Evolutionary conservation across 2,113 vertebrate genomes (phyloP).

Genomic region (Anser brachyrhynchus): DNA sequence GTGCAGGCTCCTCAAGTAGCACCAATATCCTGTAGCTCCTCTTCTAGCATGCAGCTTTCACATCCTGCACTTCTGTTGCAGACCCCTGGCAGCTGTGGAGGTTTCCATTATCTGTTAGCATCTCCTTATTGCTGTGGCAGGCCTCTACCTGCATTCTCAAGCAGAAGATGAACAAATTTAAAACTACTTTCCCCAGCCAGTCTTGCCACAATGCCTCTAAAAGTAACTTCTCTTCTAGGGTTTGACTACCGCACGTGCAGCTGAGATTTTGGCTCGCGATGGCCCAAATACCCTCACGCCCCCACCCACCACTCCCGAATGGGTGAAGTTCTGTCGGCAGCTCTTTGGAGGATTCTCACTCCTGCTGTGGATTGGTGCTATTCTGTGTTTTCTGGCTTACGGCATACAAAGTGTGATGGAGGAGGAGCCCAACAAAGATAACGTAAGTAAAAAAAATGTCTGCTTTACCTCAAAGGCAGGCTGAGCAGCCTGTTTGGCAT

Average conservation of each 20-base stretch:
- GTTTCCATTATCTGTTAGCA: neutral
- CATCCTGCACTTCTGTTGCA: neutral
- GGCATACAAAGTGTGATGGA: slow-evolving; percentile 85
- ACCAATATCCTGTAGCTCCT: neutral
- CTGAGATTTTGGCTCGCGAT: slow-evolving; percentile 91
- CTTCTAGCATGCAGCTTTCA: neutral
- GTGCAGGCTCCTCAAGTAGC: neutral
- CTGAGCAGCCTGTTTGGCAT: neutral
- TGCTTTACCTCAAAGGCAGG: neutral
- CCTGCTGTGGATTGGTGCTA: slow-evolving; percentile 93
- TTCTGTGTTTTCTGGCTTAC: slow-evolving; percentile 93
- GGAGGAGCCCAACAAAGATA: slow-evolving; percentile 87
- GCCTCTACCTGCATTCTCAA: neutral
- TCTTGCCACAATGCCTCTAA: neutral
- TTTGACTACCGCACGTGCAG: slow-evolving; percentile 83
- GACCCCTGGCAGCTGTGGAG: neutral
- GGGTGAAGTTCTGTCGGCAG: slow-evolving; percentile 97
- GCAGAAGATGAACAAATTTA: neutral
- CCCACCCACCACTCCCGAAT: slow-evolving; percentile 94
- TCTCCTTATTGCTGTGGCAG: neutral
- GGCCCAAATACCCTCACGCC: slow-evolving; percentile 94
- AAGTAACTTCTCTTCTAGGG: slow-evolving; percentile 77
- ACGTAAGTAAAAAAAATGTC: slow-evolving; percentile 78
- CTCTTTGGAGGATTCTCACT: slow-evolving; percentile 96
- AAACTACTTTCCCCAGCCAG: neutral